Base-by-base conservation (phyloP, 1,140 invertebrate genomes). In the Hormaphis cornu region DNA sequence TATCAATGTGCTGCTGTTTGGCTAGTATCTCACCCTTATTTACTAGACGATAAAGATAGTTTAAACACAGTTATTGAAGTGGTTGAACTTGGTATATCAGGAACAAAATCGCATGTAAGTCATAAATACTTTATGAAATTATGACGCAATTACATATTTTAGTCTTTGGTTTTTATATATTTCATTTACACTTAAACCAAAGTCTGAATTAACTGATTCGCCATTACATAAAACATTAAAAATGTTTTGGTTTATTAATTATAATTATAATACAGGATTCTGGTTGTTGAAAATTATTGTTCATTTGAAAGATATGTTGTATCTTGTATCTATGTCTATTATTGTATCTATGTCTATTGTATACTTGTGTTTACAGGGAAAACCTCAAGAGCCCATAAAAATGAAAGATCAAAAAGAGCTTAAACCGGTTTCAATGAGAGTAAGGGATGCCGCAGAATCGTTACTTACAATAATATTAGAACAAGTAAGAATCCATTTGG, bases 31-130 rank as follows among this genome's bases (percentile, higher is more conserved):
- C 91, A 91, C 82, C 89, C 88, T 22, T 88, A 88, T 77, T 82
- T 97, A 42, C 81, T 96, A 69, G 86, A 91, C 76, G 95, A 98
- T 78, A 89, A 91, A 73, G 92, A 95, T 75, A 95, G 92, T 80
- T 82, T 98, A 3, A 86, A 88, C 70, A 93, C 90, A 54, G 89
- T 98, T 10, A 82, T 98, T 48, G 94, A 99, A 81, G 95, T 98
- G 0, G 91, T 97, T 2, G 97, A 99, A 79, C 83, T 98, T 8
- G 97, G 97, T 69, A 93, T 99, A 52, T 98, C 96, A 0, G 97
- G 97, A 10, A 89, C 91, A 3, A 97, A 96, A 80, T 86, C 85
- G 42, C 81, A 85, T 79, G 84, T 84, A 78, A 71, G 61, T 56
- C 46, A 66, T 50, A 22, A 20, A 30, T 10, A 18, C 5, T 30